A percentile compares a stretch with the other conserved stretches of the same genome.
Conservation (phyloP, 2,888 invertebrate species). For the Cryptophagus acutangulus region DNA sequence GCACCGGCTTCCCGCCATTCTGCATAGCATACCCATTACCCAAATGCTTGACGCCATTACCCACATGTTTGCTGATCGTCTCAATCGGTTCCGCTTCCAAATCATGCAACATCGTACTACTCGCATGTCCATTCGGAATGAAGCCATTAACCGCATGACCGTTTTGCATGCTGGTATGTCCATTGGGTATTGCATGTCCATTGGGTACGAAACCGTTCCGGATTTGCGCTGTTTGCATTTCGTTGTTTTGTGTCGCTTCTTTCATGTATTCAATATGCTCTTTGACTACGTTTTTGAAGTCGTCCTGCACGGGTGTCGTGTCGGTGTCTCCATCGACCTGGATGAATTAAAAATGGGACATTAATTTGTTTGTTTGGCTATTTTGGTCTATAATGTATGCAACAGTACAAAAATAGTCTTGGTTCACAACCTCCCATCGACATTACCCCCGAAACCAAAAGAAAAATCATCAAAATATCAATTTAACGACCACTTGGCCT, state of each 20-base stretch:
- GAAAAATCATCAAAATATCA: no score
- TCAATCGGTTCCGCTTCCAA: constrained; percentile 41
- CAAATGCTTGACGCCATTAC: constrained; percentile 33
- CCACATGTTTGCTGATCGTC: constrained; percentile 41
- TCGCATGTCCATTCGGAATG: constrained; percentile 32
- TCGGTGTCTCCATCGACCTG: constrained; percentile 87
- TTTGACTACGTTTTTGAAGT: constrained; percentile 66
- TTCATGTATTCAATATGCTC: constrained; percentile 63
- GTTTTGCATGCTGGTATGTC: constrained; percentile 31
- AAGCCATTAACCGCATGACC: constrained; percentile 25
- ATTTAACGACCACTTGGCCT: no score
- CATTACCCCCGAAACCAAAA: no score
- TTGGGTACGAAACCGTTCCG: constrained; percentile 28
- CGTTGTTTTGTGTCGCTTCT: constrained; percentile 27
- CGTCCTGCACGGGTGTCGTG: constrained; percentile 68
- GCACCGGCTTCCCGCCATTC: constrained; percentile 38
- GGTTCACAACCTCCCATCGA: no score
- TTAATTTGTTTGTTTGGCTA: neutral
- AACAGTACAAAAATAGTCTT: no score
- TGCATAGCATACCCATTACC: constrained; percentile 51
- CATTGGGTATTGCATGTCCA: constrained; percentile 25
- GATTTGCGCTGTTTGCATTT: constrained; percentile 14
- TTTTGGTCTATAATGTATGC: constrained; percentile 2
- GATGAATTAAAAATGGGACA: constrained; percentile 7
- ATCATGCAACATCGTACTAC: constrained; percentile 37